Conservation (phyloP, 2,797 vertebrate genomes). For the Thaleichthys pacificus region DNA sequence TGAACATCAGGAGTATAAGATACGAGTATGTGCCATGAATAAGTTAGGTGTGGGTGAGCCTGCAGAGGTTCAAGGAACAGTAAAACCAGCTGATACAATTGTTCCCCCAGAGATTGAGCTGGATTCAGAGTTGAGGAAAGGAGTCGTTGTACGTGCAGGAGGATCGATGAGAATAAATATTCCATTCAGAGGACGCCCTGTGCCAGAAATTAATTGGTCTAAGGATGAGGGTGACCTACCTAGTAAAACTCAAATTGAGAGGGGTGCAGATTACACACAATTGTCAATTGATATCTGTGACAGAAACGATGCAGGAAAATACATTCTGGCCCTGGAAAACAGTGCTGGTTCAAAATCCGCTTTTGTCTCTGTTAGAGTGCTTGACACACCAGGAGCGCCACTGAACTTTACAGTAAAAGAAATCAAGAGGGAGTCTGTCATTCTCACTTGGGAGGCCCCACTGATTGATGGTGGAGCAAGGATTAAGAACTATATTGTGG, state of each 20-base stretch:
- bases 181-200: constrained; percentile 93
- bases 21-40: constrained; percentile 93
- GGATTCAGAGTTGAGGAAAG: constrained; percentile 93
- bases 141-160: constrained; percentile 90
- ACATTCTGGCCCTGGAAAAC: constrained; percentile 92
- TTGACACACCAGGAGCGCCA: constrained; percentile 94
- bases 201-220: constrained; percentile 91
- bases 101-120: constrained; percentile 93
- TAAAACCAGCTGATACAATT: constrained; percentile 93
- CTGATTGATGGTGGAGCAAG: constrained; percentile 94
- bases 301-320: constrained; percentile 95
- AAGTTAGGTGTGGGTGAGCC: constrained; percentile 93
- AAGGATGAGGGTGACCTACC: constrained; percentile 91
- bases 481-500: constrained; percentile 95
- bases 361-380: constrained; percentile 94
- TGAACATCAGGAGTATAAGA: constrained; percentile 97
- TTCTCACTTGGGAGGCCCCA: constrained; percentile 93
- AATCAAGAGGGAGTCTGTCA: constrained; percentile 87
- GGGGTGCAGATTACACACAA: constrained; percentile 85
- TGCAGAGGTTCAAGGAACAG: constrained; percentile 82
- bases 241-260: constrained; percentile 89
- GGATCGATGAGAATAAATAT: constrained; percentile 89
- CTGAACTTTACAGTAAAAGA: constrained; percentile 90
- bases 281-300: constrained; percentile 94
- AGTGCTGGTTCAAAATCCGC: constrained; percentile 93